Percentiles rank a stretch among this genome's conserved stretches.
Evolutionary conservation across 2,113 vertebrate genomes (phyloP).

Genomic region (Todiramphus saurophagus): DNA sequence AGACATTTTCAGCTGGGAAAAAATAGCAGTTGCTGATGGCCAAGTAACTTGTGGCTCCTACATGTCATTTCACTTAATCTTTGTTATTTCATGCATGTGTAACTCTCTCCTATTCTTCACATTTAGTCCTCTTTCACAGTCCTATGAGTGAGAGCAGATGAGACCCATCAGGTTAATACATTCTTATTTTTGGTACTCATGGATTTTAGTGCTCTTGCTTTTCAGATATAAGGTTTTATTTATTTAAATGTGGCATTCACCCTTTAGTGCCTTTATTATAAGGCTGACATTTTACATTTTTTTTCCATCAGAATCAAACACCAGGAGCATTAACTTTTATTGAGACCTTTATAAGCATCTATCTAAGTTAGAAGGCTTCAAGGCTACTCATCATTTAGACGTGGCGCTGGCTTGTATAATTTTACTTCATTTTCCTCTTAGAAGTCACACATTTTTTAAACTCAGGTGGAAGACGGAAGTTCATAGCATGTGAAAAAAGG

Average conservation of each 20-base stretch:
- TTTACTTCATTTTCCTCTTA: background rate
- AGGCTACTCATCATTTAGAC: background rate
- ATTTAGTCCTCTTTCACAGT: background rate
- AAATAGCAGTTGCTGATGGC: background rate
- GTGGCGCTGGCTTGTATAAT: background rate
- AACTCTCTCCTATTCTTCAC: background rate
- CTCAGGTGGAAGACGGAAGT: too few relatives aligned
- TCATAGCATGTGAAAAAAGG: too few relatives aligned
- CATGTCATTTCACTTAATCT: background rate
- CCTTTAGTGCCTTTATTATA: slow-evolving; percentile 55
- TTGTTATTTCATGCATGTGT: background rate
- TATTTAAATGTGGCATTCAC: slow-evolving; percentile 62
- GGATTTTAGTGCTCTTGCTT: slow-evolving; percentile 40
- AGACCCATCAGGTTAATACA: slow-evolving; percentile 32
- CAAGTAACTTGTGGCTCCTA: background rate
- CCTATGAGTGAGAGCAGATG: background rate
- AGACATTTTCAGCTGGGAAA: background rate
- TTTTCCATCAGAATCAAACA: slow-evolving; percentile 12
- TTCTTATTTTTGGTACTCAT: background rate
- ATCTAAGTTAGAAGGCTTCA: slow-evolving; percentile 32
- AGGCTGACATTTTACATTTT: slow-evolving; percentile 45
- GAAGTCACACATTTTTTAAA: background rate
- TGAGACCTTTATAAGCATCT: slow-evolving; percentile 38
- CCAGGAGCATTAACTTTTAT: slow-evolving; percentile 58
- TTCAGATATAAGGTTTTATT: slow-evolving; percentile 52